A percentile compares a stretch with the other conserved stretches of the same genome.
phyloP scores from a whole-genome alignment of 1,140 invertebrate species.

The Ladona fulva region DNA sequence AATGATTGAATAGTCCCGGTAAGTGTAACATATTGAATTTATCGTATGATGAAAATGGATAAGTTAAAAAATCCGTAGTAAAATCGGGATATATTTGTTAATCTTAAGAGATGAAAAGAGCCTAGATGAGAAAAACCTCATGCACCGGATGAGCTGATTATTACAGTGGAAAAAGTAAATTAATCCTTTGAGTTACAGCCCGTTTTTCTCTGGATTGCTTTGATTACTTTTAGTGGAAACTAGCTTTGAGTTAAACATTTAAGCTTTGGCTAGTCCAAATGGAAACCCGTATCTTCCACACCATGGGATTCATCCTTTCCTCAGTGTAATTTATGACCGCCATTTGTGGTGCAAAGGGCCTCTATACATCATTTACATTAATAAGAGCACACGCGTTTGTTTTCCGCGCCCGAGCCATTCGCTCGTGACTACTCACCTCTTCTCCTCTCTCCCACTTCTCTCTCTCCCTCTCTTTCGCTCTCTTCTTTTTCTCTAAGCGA shows the following conservation, averaged over 20 bases:
- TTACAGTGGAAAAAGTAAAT: not conserved
- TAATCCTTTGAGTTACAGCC: not conserved
- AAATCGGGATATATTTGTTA: not conserved
- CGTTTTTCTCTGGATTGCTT: too few species aligned
- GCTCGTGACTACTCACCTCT: not conserved
- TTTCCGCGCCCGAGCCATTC: not conserved
- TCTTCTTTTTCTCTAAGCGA: not conserved
- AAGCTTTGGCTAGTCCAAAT: conserved; percentile 5
- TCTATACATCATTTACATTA: not conserved
- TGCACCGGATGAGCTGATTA: not conserved
- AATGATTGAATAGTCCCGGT: too few species aligned
- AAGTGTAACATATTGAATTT: too few species aligned
- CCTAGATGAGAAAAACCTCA: not conserved
- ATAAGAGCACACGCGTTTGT: not conserved
- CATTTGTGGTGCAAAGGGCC: not conserved
- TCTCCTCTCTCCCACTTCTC: not conserved
- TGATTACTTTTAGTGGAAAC: not conserved
- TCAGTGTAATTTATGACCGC: not conserved
- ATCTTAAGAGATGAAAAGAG: not conserved
- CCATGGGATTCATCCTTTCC: too few species aligned
- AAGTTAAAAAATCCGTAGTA: too few species aligned
- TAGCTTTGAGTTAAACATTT: conserved; percentile 7
- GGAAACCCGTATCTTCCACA: not conserved
- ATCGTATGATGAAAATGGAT: too few species aligned
- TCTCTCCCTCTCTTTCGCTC: not conserved